Conservation (phyloP, 2,888 invertebrate genomes). For the Scrobipalpa costella region DNA sequence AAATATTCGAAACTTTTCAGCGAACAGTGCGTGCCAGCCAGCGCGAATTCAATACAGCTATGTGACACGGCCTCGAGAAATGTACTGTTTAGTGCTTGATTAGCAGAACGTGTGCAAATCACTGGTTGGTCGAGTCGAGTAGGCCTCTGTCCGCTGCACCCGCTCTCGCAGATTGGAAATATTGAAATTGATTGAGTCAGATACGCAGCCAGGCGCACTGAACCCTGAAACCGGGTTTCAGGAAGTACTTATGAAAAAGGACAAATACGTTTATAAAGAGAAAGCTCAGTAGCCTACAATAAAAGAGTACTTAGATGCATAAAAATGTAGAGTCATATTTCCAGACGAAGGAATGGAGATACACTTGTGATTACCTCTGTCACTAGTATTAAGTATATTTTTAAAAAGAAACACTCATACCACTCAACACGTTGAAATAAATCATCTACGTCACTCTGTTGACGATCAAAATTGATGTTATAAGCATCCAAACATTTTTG, state of each 20-base stretch:
- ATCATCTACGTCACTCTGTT: too few relatives aligned
- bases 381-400: too few relatives aligned
- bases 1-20: background rate
- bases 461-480: too few relatives aligned
- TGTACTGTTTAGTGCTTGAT: slow-evolving; percentile 75
- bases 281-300: too few relatives aligned
- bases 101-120: slow-evolving; percentile 77
- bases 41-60: slow-evolving; percentile 55
- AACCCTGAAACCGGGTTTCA: background rate
- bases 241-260: background rate
- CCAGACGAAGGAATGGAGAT: too few relatives aligned
- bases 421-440: too few relatives aligned
- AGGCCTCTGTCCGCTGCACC: slow-evolving; percentile 36
- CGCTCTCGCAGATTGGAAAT: slow-evolving; percentile 41
- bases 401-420: too few relatives aligned
- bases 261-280: too few relatives aligned
- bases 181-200: slow-evolving; percentile 70
- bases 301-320: too few relatives aligned
- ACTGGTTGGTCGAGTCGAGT: slow-evolving; percentile 43
- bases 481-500: too few relatives aligned
- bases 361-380: too few relatives aligned
- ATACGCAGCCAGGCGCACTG: slow-evolving; percentile 9
- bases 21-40: slow-evolving; percentile 34
- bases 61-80: slow-evolving; percentile 61
- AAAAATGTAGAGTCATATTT: too few relatives aligned